A percentile compares a stretch with the other conserved stretches of the same genome.
Evolutionary conservation across 2,113 vertebrate species (phyloP).

Genomic region (Apodemus sylvaticus): DNA sequence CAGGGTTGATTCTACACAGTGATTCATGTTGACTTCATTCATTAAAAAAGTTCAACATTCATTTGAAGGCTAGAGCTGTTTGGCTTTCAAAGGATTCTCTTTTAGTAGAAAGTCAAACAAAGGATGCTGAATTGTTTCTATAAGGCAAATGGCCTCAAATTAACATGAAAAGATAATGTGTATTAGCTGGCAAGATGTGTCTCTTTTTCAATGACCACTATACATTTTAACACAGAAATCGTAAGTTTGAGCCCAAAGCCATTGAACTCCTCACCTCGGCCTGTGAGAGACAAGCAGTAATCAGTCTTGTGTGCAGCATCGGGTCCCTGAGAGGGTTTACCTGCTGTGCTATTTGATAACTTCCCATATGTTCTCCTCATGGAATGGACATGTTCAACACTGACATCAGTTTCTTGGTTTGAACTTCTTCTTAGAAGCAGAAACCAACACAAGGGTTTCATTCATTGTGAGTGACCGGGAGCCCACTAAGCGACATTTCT

Average conservation of each 20-base stretch:
- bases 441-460: not conserved
- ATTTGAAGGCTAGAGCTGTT: conserved; percentile 69
- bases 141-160: conserved; percentile 59
- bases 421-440: not conserved
- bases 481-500: not conserved
- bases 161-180: conserved; percentile 65
- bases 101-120: conserved; percentile 69
- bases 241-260: not conserved
- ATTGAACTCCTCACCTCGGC: not conserved
- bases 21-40: conserved; percentile 81
- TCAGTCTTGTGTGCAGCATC: not conserved
- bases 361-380: not conserved
- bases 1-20: conserved; percentile 63
- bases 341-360: not conserved
- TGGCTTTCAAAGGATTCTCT: conserved; percentile 72
- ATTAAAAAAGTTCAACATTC: conserved; percentile 82
- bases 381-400: not conserved
- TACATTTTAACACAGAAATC: not conserved
- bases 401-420: not conserved
- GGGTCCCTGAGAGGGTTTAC: not conserved
- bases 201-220: conserved; percentile 12
- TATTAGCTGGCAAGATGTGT: not conserved
- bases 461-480: not conserved
- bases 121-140: conserved; percentile 69
- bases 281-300: not conserved